Percentiles rank a stretch among this genome's conserved stretches.
Evolutionary conservation across 2,113 vertebrate species (phyloP).

Genomic region (Gasterosteus nipponicus): DNA sequence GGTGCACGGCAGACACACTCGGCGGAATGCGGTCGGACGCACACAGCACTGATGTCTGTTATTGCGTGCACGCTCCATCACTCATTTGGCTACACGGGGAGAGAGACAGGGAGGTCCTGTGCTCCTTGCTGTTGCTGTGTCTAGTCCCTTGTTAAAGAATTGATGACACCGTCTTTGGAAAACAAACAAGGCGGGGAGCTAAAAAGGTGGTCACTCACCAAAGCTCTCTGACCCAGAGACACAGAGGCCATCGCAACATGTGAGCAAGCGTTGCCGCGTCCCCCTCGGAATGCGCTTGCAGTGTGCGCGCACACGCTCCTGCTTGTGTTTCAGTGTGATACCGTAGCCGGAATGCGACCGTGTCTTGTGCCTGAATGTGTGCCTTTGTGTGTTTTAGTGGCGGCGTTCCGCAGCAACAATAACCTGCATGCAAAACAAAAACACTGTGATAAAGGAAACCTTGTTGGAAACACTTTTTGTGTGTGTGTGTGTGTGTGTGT

Average conservation of each 20-base stretch:
- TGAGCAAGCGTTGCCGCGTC: slow-evolving; percentile 56
- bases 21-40: slow-evolving; percentile 53
- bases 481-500: neutral
- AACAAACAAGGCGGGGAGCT: slow-evolving; percentile 77
- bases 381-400: slow-evolving; percentile 68
- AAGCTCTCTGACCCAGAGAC: slow-evolving; percentile 77
- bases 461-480: slow-evolving; percentile 24
- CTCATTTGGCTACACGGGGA: slow-evolving; percentile 53
- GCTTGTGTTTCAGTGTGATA: slow-evolving; percentile 77
- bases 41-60: slow-evolving; percentile 54
- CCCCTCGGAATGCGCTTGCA: slow-evolving; percentile 70
- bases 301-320: slow-evolving; percentile 66
- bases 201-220: slow-evolving; percentile 80
- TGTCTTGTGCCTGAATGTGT: slow-evolving; percentile 74
- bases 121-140: slow-evolving; percentile 76
- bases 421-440: slow-evolving; percentile 53
- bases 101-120: slow-evolving; percentile 70
- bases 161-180: slow-evolving; percentile 80
- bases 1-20: slow-evolving; percentile 27
- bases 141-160: slow-evolving; percentile 78
- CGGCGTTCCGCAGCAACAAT: slow-evolving; percentile 38
- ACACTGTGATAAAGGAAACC: slow-evolving; percentile 33
- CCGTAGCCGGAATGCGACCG: slow-evolving; percentile 74
- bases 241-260: slow-evolving; percentile 70
- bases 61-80: slow-evolving; percentile 66